Conservation (phyloP, 1,140 invertebrate species). For the Drosophila mayri region DNA sequence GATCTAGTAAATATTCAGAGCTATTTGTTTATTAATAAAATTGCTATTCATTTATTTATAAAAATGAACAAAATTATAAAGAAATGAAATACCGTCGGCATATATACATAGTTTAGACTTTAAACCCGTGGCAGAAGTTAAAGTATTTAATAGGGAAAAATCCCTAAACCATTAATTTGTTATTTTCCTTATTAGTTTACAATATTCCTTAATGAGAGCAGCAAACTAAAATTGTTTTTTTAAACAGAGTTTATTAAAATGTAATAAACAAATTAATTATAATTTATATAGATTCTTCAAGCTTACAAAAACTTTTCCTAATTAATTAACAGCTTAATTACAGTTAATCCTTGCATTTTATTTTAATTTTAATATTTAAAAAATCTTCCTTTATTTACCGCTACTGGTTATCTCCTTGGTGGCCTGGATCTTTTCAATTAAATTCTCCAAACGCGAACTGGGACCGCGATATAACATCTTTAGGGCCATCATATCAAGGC, state of each 20-base stretch:
- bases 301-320: not conserved
- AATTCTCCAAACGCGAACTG: slow-evolving; percentile 91
- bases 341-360: not conserved
- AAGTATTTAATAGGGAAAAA: not conserved
- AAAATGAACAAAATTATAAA: not conserved
- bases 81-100: slow-evolving; percentile 14
- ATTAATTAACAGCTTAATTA: no score
- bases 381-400: slow-evolving; percentile 55
- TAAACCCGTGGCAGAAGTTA: not conserved
- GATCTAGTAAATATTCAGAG: no score
- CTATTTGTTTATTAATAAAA: no score
- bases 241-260: not conserved
- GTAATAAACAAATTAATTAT: no score
- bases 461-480: slow-evolving; percentile 92
- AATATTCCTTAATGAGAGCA: not conserved
- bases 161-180: not conserved
- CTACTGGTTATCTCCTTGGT: slow-evolving; percentile 87
- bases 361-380: not conserved
- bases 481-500: slow-evolving; percentile 83
- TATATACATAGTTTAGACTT: not conserved
- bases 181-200: not conserved
- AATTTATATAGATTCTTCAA: no score
- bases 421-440: slow-evolving; percentile 93
- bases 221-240: not conserved
- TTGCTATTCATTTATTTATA: not conserved